phyloP scores from a whole-genome alignment of 2,113 vertebrate genomes.

The Astatotilapia flaviijosephi region DNA sequence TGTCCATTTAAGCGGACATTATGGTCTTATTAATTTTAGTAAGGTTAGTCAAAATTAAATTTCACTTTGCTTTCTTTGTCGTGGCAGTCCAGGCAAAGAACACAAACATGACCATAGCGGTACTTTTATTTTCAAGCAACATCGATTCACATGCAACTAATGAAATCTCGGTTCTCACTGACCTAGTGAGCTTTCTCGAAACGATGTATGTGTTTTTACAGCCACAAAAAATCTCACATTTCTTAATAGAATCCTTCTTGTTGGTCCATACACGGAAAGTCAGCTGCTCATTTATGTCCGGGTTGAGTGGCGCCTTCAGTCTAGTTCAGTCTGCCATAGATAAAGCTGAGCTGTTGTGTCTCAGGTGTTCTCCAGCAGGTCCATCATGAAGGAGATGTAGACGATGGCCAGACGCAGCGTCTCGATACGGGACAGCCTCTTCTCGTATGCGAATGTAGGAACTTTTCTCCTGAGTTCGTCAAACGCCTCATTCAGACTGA shows the following conservation, averaged over 20 bases:
- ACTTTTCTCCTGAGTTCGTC: constrained; percentile 90
- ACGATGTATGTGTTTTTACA: not conserved
- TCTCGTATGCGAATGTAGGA: constrained; percentile 95
- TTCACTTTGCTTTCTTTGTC: not conserved
- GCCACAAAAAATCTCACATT: not conserved
- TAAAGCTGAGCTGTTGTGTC: not conserved
- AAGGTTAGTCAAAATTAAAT: not conserved
- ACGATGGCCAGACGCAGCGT: constrained; percentile 91
- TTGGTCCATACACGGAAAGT: not conserved
- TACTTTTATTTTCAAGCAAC: not conserved
- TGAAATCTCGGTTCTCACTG: not conserved
- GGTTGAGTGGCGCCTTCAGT: not conserved
- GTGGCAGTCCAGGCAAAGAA: not conserved
- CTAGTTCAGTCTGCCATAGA: not conserved
- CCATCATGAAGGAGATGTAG: constrained; percentile 97
- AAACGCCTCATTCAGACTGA: constrained; percentile 95
- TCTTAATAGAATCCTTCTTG: not conserved
- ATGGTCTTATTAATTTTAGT: not conserved
- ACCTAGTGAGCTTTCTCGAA: not conserved
- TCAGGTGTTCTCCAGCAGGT: constrained; percentile 78
- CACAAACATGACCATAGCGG: not conserved
- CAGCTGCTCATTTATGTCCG: not conserved
- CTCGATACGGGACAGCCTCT: constrained; percentile 92
- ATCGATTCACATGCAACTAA: not conserved
- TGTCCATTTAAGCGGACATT: not conserved